Conservation (phyloP, 2,888 invertebrate genomes). For the Orthonychiurus folsomi region DNA sequence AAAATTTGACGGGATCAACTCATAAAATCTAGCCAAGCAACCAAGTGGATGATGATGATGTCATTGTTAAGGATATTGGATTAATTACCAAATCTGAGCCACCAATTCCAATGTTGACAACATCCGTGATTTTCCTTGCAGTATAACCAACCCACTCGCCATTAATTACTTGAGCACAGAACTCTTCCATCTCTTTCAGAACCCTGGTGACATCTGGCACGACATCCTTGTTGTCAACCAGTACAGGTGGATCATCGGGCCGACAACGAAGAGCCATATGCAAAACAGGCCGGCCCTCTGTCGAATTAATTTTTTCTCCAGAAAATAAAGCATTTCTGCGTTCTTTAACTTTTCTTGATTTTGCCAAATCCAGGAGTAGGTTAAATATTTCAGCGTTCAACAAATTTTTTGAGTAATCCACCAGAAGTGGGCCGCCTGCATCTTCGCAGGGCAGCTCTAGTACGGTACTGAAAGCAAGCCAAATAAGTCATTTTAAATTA, state of each 20-base stretch:
- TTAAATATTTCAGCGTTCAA: constrained; percentile 66
- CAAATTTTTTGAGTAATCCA: constrained; percentile 96
- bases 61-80: neutral
- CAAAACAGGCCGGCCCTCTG: constrained; percentile 89
- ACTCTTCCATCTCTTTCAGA: constrained; percentile 87
- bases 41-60: neutral
- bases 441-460: constrained; percentile 46
- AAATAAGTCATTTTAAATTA: constrained; percentile 4
- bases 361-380: constrained; percentile 60
- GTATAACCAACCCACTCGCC: constrained; percentile 65
- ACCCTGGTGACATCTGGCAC: constrained; percentile 88
- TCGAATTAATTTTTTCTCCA: constrained; percentile 95
- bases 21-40: neutral
- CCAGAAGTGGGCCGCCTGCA: constrained; percentile 76
- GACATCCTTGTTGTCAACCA: constrained; percentile 79
- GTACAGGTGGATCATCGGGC: constrained; percentile 59
- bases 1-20: constrained; percentile 26
- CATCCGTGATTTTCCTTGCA: constrained; percentile 89
- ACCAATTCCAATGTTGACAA: constrained; percentile 98
- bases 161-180: constrained; percentile 59
- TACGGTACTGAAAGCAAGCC: constrained; percentile 26
- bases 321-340: constrained; percentile 83
- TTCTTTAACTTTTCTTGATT: constrained; percentile 67
- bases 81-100: constrained; percentile 85
- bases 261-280: constrained; percentile 90